Conservation (phyloP, 2,888 invertebrate genomes). For the Amblyjoppa proteus region DNA sequence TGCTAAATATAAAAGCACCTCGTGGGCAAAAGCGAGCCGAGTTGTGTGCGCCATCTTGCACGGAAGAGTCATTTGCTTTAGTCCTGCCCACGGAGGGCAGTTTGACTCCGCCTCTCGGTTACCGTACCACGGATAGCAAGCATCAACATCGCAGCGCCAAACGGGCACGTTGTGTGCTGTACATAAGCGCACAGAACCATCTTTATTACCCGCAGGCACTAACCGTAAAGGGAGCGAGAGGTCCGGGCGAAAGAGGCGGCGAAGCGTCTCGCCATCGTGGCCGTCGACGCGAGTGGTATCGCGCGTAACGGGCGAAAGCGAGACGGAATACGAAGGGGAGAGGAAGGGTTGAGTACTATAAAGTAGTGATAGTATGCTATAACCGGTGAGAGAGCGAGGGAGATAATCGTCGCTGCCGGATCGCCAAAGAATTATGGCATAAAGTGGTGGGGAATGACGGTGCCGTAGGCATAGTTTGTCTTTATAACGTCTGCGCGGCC, state of each 20-base stretch:
- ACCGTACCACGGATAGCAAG: conserved; percentile 71
- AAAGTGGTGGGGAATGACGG: conserved; percentile 83
- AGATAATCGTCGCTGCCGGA: conserved; percentile 70
- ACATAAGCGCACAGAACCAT: conserved; percentile 84
- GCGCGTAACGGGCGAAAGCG: conserved; percentile 54
- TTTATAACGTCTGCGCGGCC: conserved; percentile 84
- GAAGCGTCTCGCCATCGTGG: conserved; percentile 65
- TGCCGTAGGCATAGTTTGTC: conserved; percentile 85
- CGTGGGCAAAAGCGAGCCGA: conserved; percentile 73
- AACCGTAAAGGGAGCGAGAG: conserved; percentile 83
- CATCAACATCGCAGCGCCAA: conserved; percentile 33
- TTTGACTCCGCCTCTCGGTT: conserved; percentile 86
- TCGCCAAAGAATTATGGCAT: conserved; percentile 83
- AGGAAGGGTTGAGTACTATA: conserved; percentile 56
- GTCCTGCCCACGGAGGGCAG: conserved; percentile 86
- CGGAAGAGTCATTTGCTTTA: conserved; percentile 86
- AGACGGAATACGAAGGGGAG: conserved; percentile 49
- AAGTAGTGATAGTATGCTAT: conserved; percentile 62
- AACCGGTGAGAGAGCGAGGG: conserved; percentile 60
- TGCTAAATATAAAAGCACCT: conserved; percentile 83
- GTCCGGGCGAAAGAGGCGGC: conserved; percentile 67
- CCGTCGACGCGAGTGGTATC: conserved; percentile 53
- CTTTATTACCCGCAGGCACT: conserved; percentile 85
- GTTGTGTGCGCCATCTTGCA: conserved; percentile 85
- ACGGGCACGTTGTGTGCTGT: conserved; percentile 67